Conservation (phyloP, 2,113 vertebrate species). For the Peromyscus californicus region DNA sequence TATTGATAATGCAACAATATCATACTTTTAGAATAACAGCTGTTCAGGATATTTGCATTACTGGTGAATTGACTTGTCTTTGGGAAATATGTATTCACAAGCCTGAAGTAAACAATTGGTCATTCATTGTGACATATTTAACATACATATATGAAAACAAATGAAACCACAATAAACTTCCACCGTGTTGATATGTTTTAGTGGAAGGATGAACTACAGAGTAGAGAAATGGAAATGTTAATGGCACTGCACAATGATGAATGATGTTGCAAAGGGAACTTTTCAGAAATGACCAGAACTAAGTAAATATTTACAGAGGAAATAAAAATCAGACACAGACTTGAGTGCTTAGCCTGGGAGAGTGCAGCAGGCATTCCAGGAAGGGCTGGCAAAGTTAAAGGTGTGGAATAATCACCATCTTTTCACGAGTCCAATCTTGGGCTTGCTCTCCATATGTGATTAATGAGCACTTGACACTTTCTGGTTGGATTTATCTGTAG, state of each 20-base stretch:
- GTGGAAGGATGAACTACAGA: neutral
- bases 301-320: neutral
- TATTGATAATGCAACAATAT: constrained; percentile 1
- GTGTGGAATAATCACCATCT: neutral
- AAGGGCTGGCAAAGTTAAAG: neutral
- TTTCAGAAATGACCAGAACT: neutral
- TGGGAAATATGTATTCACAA: neutral
- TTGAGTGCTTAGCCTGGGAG: neutral
- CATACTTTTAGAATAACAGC: constrained; percentile 27
- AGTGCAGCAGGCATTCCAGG: rapidly evolving
- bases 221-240: neutral
- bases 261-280: neutral
- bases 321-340: neutral
- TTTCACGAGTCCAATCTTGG: neutral
- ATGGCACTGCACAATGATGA: neutral
- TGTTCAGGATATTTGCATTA: neutral
- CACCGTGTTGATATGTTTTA: neutral
- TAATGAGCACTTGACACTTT: neutral
- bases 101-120: constrained; percentile 3
- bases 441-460: neutral
- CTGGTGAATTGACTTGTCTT: neutral
- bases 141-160: constrained; percentile 18
- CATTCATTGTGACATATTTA: neutral
- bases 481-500: neutral
- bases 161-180: constrained; percentile 38